Conservation (phyloP, 2,797 vertebrate genomes). For the Hafferia zeledoni region DNA sequence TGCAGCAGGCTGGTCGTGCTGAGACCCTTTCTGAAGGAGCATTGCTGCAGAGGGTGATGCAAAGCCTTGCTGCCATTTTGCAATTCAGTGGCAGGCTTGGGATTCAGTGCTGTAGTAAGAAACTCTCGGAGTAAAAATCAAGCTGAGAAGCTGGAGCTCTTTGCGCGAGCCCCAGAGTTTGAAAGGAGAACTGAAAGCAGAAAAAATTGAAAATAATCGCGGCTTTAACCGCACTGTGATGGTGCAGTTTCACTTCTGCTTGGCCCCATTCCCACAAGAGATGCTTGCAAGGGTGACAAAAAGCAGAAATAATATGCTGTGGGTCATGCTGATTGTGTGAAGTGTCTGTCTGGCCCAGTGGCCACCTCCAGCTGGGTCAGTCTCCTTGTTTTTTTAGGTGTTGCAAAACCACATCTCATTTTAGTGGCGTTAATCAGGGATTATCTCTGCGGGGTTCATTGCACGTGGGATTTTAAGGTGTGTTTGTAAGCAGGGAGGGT, state of each 20-base stretch:
- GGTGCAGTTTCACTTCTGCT: not conserved
- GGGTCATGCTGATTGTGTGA: fast-evolving
- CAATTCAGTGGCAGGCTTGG: not conserved
- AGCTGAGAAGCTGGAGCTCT: not conserved
- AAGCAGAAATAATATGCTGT: not conserved
- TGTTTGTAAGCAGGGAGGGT: not conserved
- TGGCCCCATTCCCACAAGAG: not conserved
- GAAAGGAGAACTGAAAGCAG: not conserved
- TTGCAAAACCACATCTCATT: fast-evolving
- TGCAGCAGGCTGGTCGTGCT: not conserved
- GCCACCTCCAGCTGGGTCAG: not conserved
- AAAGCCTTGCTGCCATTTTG: not conserved
- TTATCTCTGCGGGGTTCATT: not conserved
- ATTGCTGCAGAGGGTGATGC: not conserved
- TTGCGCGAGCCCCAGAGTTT: not conserved
- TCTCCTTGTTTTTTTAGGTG: too few relatives aligned
- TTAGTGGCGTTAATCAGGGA: fast-evolving
- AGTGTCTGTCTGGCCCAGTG: not conserved
- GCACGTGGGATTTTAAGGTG: not conserved
- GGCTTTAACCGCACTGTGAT: fast-evolving
- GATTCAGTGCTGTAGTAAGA: not conserved
- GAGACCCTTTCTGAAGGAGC: not conserved
- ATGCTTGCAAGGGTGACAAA: not conserved
- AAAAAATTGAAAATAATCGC: not conserved
- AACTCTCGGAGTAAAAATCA: not conserved